These are phyloP conservation scores for Lithophane semibrunnea DNA, from an alignment of 2,888 invertebrate species.

Conservation along the genomic window DNA sequence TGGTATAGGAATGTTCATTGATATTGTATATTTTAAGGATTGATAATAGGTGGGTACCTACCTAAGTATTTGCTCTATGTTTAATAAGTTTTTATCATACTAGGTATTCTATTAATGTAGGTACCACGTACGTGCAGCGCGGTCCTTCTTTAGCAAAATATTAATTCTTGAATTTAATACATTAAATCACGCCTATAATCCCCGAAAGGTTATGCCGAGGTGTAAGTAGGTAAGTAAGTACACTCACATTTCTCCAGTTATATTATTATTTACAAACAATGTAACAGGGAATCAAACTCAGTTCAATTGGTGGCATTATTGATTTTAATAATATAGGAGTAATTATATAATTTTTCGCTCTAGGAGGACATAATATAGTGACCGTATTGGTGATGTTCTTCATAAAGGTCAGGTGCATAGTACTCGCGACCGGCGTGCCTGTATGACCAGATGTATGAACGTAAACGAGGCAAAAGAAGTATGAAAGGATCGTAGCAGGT, in stretches of 20 bases:
- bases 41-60: too few relatives aligned
- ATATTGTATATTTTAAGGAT: constrained; percentile 7
- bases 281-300: not conserved
- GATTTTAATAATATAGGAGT: too few relatives aligned
- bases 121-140: not conserved
- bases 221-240: not conserved
- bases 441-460: too few relatives aligned
- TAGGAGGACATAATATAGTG: too few relatives aligned
- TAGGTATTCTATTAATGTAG: not conserved
- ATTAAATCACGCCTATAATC: not conserved
- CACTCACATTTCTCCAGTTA: not conserved
- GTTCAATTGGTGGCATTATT: not conserved
- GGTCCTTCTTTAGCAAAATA: not conserved
- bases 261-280: too few relatives aligned
- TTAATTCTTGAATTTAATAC: not conserved
- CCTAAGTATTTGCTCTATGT: not conserved
- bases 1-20: constrained; percentile 6
- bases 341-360: not conserved
- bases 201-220: accelerated
- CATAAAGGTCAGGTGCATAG: too few relatives aligned
- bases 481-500: too few relatives aligned
- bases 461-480: too few relatives aligned
- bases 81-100: not conserved
- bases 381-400: too few relatives aligned
- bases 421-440: too few relatives aligned